Evolutionary conservation across 2,797 vertebrate genomes (phyloP), one percentile per base, ranked within the genome.

Genomic region (Harpagifer antarcticus): DNA sequence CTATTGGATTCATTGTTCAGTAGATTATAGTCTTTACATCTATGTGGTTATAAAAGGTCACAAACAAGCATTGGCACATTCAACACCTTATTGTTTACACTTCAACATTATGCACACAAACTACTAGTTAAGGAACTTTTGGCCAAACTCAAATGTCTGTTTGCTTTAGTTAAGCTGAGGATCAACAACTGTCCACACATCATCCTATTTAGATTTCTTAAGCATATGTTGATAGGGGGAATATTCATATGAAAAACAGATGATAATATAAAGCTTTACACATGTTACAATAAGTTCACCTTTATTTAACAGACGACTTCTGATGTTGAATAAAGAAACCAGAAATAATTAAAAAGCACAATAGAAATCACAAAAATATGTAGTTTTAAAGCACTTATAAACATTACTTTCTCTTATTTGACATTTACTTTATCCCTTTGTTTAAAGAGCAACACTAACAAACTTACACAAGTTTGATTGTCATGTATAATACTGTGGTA

Each of bases 321-420:
- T 82, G 17, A 87, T 86, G 61, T 79, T 72, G 5, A 68, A 75
- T 86, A 75, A 78, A 68, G 6, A 74, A 90, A 91, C 47, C n/a
- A 13, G 50, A 87, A 89, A 91, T 76, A 53, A 89, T 90, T 74
- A 62, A 90, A 92, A 91, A 83, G 40, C 84, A 91, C 90, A 85
- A 83, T 89, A 85, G 23, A 90, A 91, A 85, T 88, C 86, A 92
- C 89, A 90, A 87, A 90, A 89, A 89, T 83, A 71, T 82, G 78
- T 73, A 62, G 6, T 78, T 85, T 84, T 74, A 77, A 85, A 79
- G 76, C 77, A 87, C 62, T 73, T 79, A 69, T 83, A 78, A 76
- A 88, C 52, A 85, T 42, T 23, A 37, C 48, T 79, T 62, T 60
- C 13, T 86, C 61, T 63, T 56, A 12, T 62, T 74, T 65, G 17